A percentile compares a stretch with the other conserved stretches of the same genome.
These are phyloP conservation scores for Adelges cooleyi DNA, from an alignment of 1,140 invertebrate genomes.

Conservation along the genomic window DNA sequence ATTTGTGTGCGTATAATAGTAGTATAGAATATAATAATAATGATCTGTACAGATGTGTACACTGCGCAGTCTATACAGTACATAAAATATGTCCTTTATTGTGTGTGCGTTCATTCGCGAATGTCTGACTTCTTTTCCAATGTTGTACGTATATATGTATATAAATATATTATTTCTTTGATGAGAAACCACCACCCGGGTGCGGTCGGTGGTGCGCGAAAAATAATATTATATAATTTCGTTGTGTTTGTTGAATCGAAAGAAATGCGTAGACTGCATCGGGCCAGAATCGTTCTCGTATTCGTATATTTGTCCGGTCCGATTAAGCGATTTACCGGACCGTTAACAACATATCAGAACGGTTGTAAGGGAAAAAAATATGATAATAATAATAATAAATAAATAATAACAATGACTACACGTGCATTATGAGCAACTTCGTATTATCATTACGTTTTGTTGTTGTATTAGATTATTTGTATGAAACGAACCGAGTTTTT, in stretches of 20 bases:
- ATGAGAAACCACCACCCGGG: conserved; percentile 23
- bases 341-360: no score
- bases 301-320: conserved; percentile 13
- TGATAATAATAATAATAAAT: no score
- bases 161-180: conserved; percentile 11
- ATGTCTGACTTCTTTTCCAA: conserved; percentile 21
- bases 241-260: conserved; percentile 25
- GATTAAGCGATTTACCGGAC: not conserved
- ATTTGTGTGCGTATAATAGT: not conserved
- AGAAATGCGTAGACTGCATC: not conserved
- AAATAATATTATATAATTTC: conserved; percentile 20
- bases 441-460: no score
- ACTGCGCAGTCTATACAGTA: not conserved
- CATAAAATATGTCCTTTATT: conserved; percentile 11
- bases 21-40: not conserved
- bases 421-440: no score
- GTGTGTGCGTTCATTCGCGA: conserved; percentile 22
- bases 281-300: not conserved
- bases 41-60: not conserved
- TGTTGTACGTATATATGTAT: no score
- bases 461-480: no score
- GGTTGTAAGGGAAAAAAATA: no score
- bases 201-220: conserved; percentile 21
- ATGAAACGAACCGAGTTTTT: not conserved
- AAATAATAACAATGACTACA: no score